phyloP scores from a whole-genome alignment of 1,140 invertebrate genomes.

The Danaus melanippus region DNA sequence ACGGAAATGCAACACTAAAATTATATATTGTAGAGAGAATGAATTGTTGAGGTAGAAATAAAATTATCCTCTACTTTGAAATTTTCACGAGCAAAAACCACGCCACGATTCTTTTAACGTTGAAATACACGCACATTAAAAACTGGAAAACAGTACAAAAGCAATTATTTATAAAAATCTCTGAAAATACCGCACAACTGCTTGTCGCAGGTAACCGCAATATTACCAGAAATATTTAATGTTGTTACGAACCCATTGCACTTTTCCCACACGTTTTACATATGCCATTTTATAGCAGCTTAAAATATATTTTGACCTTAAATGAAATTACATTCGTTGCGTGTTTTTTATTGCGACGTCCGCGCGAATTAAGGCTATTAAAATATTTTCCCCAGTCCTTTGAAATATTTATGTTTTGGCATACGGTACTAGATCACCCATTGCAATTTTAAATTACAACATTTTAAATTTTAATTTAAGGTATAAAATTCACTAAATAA shows the following conservation, averaged over 20 bases:
- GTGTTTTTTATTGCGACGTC: slow-evolving; percentile 38
- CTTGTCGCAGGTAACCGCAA: slow-evolving; percentile 57
- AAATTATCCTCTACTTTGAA: slow-evolving; percentile 32
- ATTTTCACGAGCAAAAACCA: slow-evolving; percentile 41
- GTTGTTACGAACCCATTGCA: slow-evolving; percentile 46
- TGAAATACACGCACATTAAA: slow-evolving; percentile 42
- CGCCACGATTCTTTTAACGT: slow-evolving; percentile 37
- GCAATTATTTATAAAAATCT: slow-evolving; percentile 64
- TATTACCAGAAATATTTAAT: slow-evolving; percentile 63
- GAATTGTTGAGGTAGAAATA: slow-evolving; percentile 27
- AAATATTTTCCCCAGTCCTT: slow-evolving; percentile 34
- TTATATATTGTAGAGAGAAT: slow-evolving; percentile 26
- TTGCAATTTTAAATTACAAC: slow-evolving; percentile 5
- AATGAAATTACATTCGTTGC: slow-evolving; percentile 46
- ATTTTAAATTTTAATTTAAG: slow-evolving; percentile 15
- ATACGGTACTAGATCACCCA: slow-evolving; percentile 9
- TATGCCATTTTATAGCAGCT: slow-evolving; percentile 40
- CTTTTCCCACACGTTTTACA: slow-evolving; percentile 39
- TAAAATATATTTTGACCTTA: slow-evolving; percentile 47
- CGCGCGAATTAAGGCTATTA: slow-evolving; percentile 38
- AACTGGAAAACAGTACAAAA: slow-evolving; percentile 45
- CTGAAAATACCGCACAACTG: slow-evolving; percentile 52
- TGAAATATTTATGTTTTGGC: slow-evolving; percentile 22
- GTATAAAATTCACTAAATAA: not conserved
- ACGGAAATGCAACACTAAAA: slow-evolving; percentile 19